Conservation (phyloP, 2,888 invertebrate genomes). For the Lobophora halterata region DNA sequence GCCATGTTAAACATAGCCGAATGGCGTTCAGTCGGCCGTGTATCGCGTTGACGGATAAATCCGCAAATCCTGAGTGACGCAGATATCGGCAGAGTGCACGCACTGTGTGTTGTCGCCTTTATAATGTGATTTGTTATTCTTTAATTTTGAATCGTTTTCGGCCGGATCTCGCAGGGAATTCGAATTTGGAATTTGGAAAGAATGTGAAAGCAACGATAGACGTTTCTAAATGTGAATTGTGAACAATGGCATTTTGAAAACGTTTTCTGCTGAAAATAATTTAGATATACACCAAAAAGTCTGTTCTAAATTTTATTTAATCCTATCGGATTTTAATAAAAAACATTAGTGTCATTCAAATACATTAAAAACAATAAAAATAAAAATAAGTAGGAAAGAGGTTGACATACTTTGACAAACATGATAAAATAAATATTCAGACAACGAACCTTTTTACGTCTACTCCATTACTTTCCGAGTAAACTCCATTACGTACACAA, state of each 20-base stretch:
- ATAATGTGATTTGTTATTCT: constrained; percentile 29
- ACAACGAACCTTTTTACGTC: background rate
- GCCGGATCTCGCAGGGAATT: constrained; percentile 17
- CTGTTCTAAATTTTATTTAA: too few species aligned
- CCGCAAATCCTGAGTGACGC: constrained; percentile 61
- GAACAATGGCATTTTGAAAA: too few species aligned
- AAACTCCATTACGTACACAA: constrained; percentile 28
- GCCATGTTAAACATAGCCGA: constrained; percentile 19
- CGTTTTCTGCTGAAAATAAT: too few species aligned
- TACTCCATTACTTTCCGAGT: constrained; percentile 18
- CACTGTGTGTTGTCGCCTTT: constrained; percentile 29
- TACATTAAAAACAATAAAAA: too few species aligned
- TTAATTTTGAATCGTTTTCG: constrained; percentile 26
- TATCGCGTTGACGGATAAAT: constrained; percentile 51
- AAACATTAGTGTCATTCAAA: too few species aligned
- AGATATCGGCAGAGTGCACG: constrained; percentile 29
- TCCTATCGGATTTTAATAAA: too few species aligned
- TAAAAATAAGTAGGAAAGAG: too few species aligned
- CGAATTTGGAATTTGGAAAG: constrained; percentile 5
- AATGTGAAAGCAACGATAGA: too few species aligned
- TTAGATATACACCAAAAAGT: too few species aligned
- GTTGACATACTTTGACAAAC: too few species aligned
- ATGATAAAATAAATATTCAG: too few species aligned
- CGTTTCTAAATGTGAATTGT: too few species aligned
- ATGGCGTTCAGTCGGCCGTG: constrained; percentile 24